A percentile compares a stretch with the other conserved stretches of the same genome.
Conservation (phyloP, 2,113 vertebrate genomes). For the Cyprinodon tularosa region DNA sequence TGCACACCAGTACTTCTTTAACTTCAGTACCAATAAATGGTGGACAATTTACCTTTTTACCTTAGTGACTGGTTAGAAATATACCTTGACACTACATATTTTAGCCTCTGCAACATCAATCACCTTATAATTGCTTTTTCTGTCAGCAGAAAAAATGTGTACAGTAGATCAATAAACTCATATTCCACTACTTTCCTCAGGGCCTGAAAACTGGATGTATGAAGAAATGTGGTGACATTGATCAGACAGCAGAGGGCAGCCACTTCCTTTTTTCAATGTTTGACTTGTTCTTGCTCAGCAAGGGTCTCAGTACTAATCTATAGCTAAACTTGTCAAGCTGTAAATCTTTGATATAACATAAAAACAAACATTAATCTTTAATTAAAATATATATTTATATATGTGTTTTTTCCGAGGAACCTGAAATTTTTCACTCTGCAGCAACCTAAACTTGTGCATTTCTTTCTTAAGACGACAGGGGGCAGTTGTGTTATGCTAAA, state of each 20-base stretch:
- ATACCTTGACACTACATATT: constrained; percentile 47
- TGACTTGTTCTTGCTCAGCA: not conserved
- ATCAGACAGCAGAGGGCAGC: constrained; percentile 64
- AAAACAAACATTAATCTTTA: not conserved
- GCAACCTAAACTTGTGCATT: constrained; percentile 25
- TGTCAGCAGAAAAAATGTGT: constrained; percentile 43
- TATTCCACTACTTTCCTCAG: constrained; percentile 40
- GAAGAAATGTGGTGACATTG: constrained; percentile 38
- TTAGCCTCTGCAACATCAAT: constrained; percentile 42
- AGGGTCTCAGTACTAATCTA: not conserved
- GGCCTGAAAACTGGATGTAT: not conserved
- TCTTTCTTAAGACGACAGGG: constrained; percentile 65
- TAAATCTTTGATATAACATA: not conserved
- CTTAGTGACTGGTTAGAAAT: constrained; percentile 65
- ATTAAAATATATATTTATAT: not conserved
- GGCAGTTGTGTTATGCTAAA: constrained; percentile 62
- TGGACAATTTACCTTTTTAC: constrained; percentile 27
- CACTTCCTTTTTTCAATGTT: constrained; percentile 30
- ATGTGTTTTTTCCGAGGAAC: not conserved
- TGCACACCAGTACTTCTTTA: constrained; percentile 13
- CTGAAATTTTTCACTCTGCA: constrained; percentile 46
- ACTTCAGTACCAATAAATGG: constrained; percentile 48
- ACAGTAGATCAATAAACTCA: constrained; percentile 53
- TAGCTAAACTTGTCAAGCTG: not conserved
- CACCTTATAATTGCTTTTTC: constrained; percentile 42